phyloP scores from a whole-genome alignment of 2,113 vertebrate species.

The Silurus meridionalis region DNA sequence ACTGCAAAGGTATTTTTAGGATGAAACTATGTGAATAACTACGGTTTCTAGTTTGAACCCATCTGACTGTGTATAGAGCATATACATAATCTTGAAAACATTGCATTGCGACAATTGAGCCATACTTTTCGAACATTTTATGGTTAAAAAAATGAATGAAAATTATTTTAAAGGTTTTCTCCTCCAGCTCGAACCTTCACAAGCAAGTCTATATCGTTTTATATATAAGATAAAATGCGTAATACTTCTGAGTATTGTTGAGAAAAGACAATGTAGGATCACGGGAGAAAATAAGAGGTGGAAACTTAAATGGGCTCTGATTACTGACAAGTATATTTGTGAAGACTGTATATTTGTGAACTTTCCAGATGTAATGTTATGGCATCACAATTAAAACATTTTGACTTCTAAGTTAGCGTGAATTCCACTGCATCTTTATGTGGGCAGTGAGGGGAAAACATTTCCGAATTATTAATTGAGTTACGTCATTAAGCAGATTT shows the following conservation, averaged over 20 bases:
- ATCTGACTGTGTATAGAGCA: slow-evolving; percentile 50
- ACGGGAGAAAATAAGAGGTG: not conserved
- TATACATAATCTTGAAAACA: slow-evolving; percentile 47
- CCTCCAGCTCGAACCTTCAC: slow-evolving; percentile 13
- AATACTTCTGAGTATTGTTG: not conserved
- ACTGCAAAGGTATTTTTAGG: slow-evolving; percentile 32
- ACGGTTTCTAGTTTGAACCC: slow-evolving; percentile 53
- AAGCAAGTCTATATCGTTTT: not conserved
- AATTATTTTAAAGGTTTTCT: slow-evolving; percentile 16
- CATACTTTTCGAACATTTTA: slow-evolving; percentile 61
- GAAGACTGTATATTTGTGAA: slow-evolving; percentile 1
- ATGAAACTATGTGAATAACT: slow-evolving; percentile 32
- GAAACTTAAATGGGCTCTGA: not conserved
- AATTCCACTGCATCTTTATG: slow-evolving; percentile 5
- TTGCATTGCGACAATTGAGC: slow-evolving; percentile 57
- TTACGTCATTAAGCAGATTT: not conserved
- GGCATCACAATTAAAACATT: not conserved
- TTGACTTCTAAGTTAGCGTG: not conserved
- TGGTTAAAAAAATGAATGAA: slow-evolving; percentile 49
- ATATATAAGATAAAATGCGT: not conserved
- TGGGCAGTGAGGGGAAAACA: not conserved
- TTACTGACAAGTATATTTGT: not conserved
- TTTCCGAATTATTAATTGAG: not conserved
- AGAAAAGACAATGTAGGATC: not conserved
- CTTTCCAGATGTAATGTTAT: slow-evolving; percentile 1